Evolutionary conservation across 2,797 vertebrate species (phyloP).

Genomic region (Semaprochilodus insignis): DNA sequence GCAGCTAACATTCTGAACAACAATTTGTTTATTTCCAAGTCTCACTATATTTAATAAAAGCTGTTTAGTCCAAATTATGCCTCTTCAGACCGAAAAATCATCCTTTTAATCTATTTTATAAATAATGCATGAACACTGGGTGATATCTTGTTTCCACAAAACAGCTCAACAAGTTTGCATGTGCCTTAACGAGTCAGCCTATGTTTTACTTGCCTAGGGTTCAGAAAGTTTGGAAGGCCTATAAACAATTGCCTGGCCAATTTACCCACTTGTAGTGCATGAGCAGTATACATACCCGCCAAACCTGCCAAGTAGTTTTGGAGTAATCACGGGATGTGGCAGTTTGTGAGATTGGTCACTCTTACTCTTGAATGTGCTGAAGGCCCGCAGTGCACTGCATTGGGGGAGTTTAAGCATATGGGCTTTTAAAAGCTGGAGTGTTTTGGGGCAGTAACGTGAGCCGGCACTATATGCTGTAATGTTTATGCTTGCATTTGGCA

Average conservation of each 20-base stretch:
- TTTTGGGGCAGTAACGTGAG: constrained; percentile 40
- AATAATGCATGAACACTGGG: not conserved
- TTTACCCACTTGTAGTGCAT: constrained; percentile 21
- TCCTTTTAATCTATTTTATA: not conserved
- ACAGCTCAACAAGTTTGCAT: not conserved
- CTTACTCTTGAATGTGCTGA: constrained; percentile 20
- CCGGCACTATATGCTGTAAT: constrained; percentile 47
- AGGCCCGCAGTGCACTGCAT: constrained; percentile 20
- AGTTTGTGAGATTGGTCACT: constrained; percentile 30
- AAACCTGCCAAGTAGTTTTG: constrained; percentile 8
- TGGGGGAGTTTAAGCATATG: constrained; percentile 34
- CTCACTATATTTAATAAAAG: too few relatives aligned
- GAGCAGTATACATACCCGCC: not conserved
- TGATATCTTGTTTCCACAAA: not conserved
- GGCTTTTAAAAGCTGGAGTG: constrained; percentile 37
- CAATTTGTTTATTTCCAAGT: too few relatives aligned
- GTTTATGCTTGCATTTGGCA: constrained; percentile 58
- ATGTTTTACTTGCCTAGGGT: not conserved
- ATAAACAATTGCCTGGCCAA: constrained; percentile 17
- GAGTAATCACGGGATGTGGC: constrained; percentile 31
- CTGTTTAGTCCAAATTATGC: too few relatives aligned
- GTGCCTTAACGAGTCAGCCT: not conserved
- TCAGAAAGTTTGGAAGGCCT: constrained; percentile 4
- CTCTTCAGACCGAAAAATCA: too few relatives aligned
- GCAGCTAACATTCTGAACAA: too few relatives aligned